These are phyloP conservation scores for Catharus fuscescens DNA, from an alignment of 2,113 vertebrate species.

Conservation along the genomic window DNA sequence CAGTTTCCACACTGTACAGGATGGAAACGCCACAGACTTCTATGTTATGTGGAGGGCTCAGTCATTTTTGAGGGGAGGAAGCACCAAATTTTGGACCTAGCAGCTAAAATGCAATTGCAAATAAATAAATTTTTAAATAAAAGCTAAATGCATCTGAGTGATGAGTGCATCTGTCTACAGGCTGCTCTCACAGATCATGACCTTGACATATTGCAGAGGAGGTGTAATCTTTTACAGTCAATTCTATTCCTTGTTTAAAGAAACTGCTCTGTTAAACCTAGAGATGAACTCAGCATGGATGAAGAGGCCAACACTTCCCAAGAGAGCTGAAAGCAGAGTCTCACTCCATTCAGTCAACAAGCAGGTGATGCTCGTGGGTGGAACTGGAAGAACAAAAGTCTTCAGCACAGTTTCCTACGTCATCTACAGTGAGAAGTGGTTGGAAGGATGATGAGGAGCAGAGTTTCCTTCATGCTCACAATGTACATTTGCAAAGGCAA, in stretches of 20 bases:
- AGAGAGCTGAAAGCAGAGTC: not conserved
- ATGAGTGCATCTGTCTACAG: not conserved
- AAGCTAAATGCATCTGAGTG: not conserved
- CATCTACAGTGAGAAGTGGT: not conserved
- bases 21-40: not conserved
- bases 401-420: not conserved
- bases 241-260: not conserved
- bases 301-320: not conserved
- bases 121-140: not conserved
- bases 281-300: not conserved
- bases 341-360: not conserved
- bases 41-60: not conserved
- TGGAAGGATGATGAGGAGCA: not conserved
- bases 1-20: not conserved
- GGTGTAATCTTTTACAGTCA: not conserved
- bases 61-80: not conserved
- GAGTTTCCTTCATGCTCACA: not conserved
- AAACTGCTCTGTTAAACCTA: not conserved
- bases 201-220: not conserved
- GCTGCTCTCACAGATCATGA: not conserved
- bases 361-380: not conserved
- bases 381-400: not conserved
- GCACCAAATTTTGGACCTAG: not conserved
- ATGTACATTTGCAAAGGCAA: not conserved
- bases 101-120: not conserved